Conservation (phyloP, 2,113 vertebrate species). For the Scopus umbretta region DNA sequence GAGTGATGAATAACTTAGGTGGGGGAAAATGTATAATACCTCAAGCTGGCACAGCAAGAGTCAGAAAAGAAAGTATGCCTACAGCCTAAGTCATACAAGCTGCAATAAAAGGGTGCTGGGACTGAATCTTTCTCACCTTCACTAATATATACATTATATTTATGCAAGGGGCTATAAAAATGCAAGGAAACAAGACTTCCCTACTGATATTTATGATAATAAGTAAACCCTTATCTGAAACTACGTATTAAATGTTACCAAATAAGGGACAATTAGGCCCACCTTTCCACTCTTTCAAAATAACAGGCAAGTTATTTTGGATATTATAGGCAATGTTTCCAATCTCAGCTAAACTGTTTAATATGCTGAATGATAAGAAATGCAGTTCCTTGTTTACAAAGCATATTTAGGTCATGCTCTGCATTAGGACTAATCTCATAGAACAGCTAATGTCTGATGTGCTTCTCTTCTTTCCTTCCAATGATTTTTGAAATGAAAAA, state of each 20-base stretch:
- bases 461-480: background rate
- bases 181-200: background rate
- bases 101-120: background rate
- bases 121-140: background rate
- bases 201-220: background rate
- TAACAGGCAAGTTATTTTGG: background rate
- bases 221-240: background rate
- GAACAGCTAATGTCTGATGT: background rate
- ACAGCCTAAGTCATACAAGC: background rate
- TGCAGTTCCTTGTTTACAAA: background rate
- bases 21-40: background rate
- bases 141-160: background rate
- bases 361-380: background rate
- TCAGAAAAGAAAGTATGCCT: background rate
- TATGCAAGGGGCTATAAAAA: background rate
- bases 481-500: background rate
- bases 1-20: background rate
- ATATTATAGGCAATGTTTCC: background rate
- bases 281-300: background rate
- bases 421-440: background rate
- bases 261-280: background rate
- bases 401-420: conserved; percentile 9
- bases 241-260: background rate
- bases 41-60: background rate
- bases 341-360: background rate